Evolutionary conservation across 2,888 invertebrate genomes (phyloP), one percentile per base, ranked within the genome.

Genomic region (Myathropa florea): DNA sequence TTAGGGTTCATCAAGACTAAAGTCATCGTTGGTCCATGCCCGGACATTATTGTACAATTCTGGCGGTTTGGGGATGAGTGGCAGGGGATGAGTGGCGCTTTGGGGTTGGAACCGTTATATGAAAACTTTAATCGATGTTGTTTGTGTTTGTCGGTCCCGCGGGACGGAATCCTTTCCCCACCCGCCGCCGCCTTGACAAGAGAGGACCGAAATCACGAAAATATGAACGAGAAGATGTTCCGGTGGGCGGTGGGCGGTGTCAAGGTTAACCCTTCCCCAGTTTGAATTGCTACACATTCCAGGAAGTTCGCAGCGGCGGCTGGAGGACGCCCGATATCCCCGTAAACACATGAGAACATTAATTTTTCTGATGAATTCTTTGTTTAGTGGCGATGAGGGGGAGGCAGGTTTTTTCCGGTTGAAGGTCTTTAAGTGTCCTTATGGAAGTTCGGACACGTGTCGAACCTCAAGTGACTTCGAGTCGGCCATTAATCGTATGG

Each of bases 41-140:
- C 76, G 73, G 73, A 64, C 55, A 76, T 77, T 77, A 81, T 81
- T 77, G 72, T 81, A 81, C 77, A 73, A 70, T 78, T 78, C 73
- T 67, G 72, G 78, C 63, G 7, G 26, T n/a, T 14, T 4, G 14
- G 4, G 12, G 18, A 28, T 39, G 64, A 0, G 18, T 46, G 46
- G 46, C n/a, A 4, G 18, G 18, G 46, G 18, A 18, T n/a, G 46
- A 46, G 7, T 46, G 46, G 2, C 46, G 4, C n/a, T 46, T 9
- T 14, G 18, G 67, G 57, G 33, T 24, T 33, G 7, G 6, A 28
- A 71, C 67, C 60, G 68, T 77, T 86, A 78, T 82, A 57, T 55
- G 85, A 86, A 78, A 86, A 86, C 85, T 82, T 82, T 75, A 86
- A 86, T 82, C 68, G 64, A 65, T 82, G 73, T 65, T 82, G 78